Evolutionary conservation across 2,888 invertebrate genomes (phyloP).

Genomic region (Eristalis arbustorum): DNA sequence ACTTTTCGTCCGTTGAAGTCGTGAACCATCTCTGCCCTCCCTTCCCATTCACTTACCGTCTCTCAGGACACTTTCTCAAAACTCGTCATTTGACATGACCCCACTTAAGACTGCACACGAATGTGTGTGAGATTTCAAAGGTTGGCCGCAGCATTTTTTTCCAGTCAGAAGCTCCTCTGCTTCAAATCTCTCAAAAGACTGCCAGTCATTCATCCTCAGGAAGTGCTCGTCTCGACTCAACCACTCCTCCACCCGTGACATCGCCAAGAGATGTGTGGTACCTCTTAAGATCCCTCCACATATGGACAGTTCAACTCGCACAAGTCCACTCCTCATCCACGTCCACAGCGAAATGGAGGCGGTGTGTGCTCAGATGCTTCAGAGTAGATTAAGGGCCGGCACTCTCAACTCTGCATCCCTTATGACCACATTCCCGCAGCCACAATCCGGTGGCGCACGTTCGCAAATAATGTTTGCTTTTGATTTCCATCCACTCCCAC

Average conservation of each 20-base stretch:
- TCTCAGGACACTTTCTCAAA: no score
- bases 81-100: neutral
- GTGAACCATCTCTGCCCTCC: no score
- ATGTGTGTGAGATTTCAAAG: no score
- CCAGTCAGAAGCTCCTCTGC: neutral
- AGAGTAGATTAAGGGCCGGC: constrained; percentile 38
- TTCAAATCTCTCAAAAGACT: neutral
- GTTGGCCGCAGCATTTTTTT: neutral
- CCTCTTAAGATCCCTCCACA: neutral
- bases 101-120: neutral
- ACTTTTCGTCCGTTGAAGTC: no score
- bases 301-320: neutral
- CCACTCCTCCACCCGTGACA: neutral
- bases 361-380: neutral
- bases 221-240: no score
- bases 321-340: neutral
- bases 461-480: constrained; percentile 33
- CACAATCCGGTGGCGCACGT: constrained; percentile 10
- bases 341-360: neutral
- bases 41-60: no score
- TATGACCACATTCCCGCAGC: constrained; percentile 23
- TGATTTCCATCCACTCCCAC: constrained; percentile 15
- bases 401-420: constrained; percentile 24
- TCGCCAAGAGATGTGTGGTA: neutral
- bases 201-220: neutral